These are phyloP conservation scores for Hypotaenidia philippensis DNA, from an alignment of 2,797 vertebrate genomes.

Conservation along the genomic window DNA sequence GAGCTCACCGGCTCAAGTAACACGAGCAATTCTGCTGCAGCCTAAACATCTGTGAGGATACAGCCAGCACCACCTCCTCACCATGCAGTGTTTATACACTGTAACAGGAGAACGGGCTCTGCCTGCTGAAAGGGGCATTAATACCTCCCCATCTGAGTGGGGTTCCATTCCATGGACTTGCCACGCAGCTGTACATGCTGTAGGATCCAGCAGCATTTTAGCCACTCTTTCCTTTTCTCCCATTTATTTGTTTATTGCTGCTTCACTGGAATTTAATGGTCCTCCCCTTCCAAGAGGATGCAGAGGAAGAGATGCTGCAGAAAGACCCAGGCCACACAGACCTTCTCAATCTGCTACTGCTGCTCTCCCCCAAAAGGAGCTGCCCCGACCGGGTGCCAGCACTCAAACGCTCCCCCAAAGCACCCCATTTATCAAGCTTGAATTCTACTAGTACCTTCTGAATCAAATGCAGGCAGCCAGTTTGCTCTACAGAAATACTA, in stretches of 20 bases:
- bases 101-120: background rate
- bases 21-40: background rate
- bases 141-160: background rate
- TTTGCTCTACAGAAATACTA: background rate
- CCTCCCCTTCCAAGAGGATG: background rate
- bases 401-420: background rate
- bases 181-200: fast-evolving
- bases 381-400: fast-evolving
- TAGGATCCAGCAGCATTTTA: background rate
- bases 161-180: fast-evolving
- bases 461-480: background rate
- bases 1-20: background rate
- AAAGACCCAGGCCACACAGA: background rate
- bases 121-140: background rate
- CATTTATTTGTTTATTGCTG: background rate
- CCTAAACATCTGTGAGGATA: background rate
- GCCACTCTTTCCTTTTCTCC: background rate
- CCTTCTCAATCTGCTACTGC: background rate
- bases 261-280: background rate
- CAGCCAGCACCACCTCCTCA: background rate
- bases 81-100: fast-evolving
- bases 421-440: background rate
- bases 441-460: background rate
- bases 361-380: background rate
- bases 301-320: background rate